Evolutionary conservation across 2,888 invertebrate genomes (phyloP).

Genomic region (Macrophya alboannulata): DNA sequence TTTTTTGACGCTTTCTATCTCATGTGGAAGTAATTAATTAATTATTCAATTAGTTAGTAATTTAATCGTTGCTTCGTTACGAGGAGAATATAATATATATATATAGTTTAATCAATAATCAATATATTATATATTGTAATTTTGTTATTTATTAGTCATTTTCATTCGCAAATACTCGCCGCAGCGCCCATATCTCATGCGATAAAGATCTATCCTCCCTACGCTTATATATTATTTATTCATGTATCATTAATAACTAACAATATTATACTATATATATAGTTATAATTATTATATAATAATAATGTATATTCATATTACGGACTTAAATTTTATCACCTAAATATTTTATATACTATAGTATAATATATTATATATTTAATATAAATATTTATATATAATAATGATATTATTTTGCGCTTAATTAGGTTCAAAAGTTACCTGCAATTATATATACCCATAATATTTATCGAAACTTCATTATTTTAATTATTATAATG

Average conservation of each 20-base stretch:
- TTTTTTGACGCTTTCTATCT: neutral
- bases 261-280: neutral
- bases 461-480: too few relatives aligned
- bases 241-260: constrained; percentile 2
- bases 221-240: neutral
- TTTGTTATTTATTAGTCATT: constrained; percentile 45
- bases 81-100: too few relatives aligned
- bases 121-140: neutral
- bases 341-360: constrained; percentile 5
- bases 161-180: constrained; percentile 71
- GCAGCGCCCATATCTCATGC: constrained; percentile 78
- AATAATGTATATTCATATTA: neutral
- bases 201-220: constrained; percentile 74
- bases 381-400: neutral
- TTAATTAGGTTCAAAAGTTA: neutral
- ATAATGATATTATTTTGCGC: neutral
- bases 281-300: neutral
- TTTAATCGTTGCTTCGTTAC: neutral
- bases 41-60: neutral
- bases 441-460: neutral
- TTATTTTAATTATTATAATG: too few relatives aligned
- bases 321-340: neutral
- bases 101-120: neutral
- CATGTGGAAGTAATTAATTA: neutral
- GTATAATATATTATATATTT: neutral